These are phyloP conservation scores for Capitulum mitella DNA, from an alignment of 2,888 invertebrate species.

Conservation along the genomic window DNA sequence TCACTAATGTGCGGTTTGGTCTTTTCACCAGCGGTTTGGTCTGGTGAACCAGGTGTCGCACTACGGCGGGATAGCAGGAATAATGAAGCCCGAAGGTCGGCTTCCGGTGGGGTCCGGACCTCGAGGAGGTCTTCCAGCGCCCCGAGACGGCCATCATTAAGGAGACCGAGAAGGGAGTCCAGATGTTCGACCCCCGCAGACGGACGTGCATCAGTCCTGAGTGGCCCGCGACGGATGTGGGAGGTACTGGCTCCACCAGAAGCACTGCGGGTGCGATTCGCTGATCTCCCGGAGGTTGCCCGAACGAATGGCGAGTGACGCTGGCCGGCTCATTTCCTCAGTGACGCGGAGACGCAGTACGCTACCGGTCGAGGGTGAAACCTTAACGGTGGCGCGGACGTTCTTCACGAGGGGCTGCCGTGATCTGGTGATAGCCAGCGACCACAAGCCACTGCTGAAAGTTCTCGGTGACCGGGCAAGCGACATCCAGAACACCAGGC, in stretches of 20 bases:
- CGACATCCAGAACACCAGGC: neutral
- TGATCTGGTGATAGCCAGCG: too few species aligned
- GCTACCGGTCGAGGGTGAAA: slow-evolving; percentile 49
- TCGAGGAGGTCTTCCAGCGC: slow-evolving; percentile 25
- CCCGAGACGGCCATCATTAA: slow-evolving; percentile 26
- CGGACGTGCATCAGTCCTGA: slow-evolving; percentile 24
- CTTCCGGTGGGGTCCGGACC: slow-evolving; percentile 21
- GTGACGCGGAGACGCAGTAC: slow-evolving; percentile 19
- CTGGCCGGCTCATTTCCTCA: slow-evolving; percentile 28
- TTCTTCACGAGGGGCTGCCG: neutral
- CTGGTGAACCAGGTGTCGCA: slow-evolving; percentile 29
- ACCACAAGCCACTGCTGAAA: neutral
- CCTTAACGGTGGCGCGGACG: neutral
- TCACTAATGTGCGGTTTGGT: slow-evolving; percentile 24
- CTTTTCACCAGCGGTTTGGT: slow-evolving; percentile 27
- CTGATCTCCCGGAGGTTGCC: slow-evolving; percentile 11
- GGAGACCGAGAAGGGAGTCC: slow-evolving; percentile 24
- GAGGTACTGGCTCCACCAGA: slow-evolving; percentile 25
- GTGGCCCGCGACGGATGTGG: neutral
- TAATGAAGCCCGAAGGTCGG: slow-evolving; percentile 28
- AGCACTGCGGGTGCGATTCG: slow-evolving; percentile 25
- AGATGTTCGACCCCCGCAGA: slow-evolving; percentile 19
- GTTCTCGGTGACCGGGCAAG: neutral
- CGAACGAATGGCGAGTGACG: slow-evolving; percentile 25
- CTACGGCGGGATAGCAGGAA: slow-evolving; percentile 23